A percentile compares a stretch with the other conserved stretches of the same genome.
These are phyloP conservation scores for Dryococelus australis DNA, from an alignment of 2,888 invertebrate species.

Conservation along the genomic window DNA sequence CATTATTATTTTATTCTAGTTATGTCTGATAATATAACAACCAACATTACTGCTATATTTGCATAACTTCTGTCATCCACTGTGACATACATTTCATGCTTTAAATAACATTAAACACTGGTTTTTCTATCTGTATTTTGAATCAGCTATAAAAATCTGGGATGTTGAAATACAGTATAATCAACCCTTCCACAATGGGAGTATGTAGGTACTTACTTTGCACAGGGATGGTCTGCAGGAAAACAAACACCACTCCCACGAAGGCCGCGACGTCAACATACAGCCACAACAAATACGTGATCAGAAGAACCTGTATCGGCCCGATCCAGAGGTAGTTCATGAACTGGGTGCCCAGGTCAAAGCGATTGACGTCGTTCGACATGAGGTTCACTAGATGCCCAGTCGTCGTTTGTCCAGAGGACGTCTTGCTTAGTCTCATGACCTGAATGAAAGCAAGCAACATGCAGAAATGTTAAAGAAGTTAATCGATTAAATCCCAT, in stretches of 20 bases:
- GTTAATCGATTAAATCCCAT: too few relatives aligned
- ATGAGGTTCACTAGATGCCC: slow-evolving; percentile 66
- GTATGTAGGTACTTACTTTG: slow-evolving; percentile 45
- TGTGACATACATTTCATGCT: too few relatives aligned
- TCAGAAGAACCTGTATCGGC: slow-evolving; percentile 60
- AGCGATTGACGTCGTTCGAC: slow-evolving; percentile 65
- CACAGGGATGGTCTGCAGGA: slow-evolving; percentile 57
- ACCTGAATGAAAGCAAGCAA: slow-evolving; percentile 61
- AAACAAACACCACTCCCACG: slow-evolving; percentile 67
- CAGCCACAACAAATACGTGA: slow-evolving; percentile 58
- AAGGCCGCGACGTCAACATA: slow-evolving; percentile 62
- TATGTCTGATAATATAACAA: too few relatives aligned
- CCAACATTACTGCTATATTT: too few relatives aligned
- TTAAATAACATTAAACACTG: too few relatives aligned
- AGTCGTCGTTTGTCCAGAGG: slow-evolving; percentile 84
- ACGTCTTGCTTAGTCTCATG: slow-evolving; percentile 77
- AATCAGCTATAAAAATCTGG: too few relatives aligned
- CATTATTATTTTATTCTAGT: too few relatives aligned
- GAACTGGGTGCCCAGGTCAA: slow-evolving; percentile 62
- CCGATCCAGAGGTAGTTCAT: slow-evolving; percentile 64
- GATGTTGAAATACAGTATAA: too few relatives aligned
- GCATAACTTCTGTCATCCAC: too few relatives aligned
- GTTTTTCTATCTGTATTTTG: too few relatives aligned
- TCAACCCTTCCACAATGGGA: too few relatives aligned
- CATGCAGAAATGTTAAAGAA: too few relatives aligned